Evolutionary conservation across 2,113 vertebrate species (phyloP), one percentile per base, ranked within the genome.

Genomic region (Gobio gobio): DNA sequence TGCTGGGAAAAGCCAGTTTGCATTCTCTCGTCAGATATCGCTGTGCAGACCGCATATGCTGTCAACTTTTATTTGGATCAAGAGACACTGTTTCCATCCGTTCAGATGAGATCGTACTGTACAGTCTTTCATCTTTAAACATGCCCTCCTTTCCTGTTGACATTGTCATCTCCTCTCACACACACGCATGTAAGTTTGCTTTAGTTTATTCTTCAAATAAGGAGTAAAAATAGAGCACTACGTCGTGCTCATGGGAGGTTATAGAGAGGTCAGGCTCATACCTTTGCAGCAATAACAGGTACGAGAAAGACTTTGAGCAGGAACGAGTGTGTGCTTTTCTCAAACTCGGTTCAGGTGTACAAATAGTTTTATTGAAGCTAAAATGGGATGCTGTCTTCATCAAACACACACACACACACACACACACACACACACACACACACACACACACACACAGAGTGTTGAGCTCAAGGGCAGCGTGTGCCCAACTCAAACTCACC

Each of bases 321-420:
- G 36, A 70, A 70, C 2, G 61, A 49, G 76, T 1, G 5, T 47
- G 58, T 47, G 29, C 59, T 49, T 81, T 13, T 10, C 78, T 63
- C 40, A 63, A 26, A 79, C 78, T 29, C 22, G 36, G 20, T 80
- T 82, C 49, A 82, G 49, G 66, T 82, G 80, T 10, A 72, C 80
- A 68, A 54, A 72, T 51, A 72, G 18, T 18, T 29, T 10, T 12
- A 45, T 45, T 45, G 36, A 79, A 63, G 80, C 20, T 82, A 43
- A 72, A 72, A 24, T 58, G 13, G 20, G 80, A 70, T 14, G 9
- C 45, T 49, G 45, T 70, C 26, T 70, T 8, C 45, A 70, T 70
- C 45, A 36, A 33, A 5, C 45, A 47, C 45, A 47, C 47, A 49
- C 47, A 49, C 47, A 47, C 47, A 51, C 49, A 51, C 49, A 51